phyloP scores from a whole-genome alignment of 1,140 invertebrate genomes.

The Bombus difficillimus region DNA sequence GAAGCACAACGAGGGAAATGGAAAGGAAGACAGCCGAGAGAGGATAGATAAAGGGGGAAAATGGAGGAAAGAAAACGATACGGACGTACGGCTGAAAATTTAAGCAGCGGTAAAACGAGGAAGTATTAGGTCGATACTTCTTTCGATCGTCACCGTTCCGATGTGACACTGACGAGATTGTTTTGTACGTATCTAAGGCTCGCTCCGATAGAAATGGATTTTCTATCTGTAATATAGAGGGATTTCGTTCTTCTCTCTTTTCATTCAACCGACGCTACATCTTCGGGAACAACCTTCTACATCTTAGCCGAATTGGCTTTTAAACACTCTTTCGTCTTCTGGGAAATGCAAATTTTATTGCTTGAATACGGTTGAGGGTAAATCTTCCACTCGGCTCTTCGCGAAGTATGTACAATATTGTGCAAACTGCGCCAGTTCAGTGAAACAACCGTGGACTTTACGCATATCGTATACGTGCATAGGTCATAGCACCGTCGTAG shows the following conservation, averaged over 20 bases:
- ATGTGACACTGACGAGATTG: not conserved
- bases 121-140: conserved; percentile 1
- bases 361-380: too few relatives aligned
- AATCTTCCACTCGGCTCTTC: not conserved
- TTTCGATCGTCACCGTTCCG: conserved; percentile 19
- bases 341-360: not conserved
- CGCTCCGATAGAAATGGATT: not conserved
- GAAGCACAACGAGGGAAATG: not conserved
- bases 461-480: not conserved
- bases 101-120: not conserved
- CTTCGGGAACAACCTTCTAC: not conserved
- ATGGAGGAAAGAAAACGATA: not conserved
- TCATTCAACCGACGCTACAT: not conserved
- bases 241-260: not conserved
- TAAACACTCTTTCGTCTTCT: not conserved
- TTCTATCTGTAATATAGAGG: not conserved
- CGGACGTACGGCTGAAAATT: not conserved
- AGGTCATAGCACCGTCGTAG: not conserved
- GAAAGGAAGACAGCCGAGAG: not conserved
- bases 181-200: not conserved
- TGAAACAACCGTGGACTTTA: not conserved
- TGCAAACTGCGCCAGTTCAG: not conserved
- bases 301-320: not conserved
- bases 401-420: not conserved
- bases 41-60: not conserved